Percentiles rank a stretch among this genome's conserved stretches.
These are phyloP conservation scores for Ictidomys tridecemlineatus DNA, from an alignment of 2,113 vertebrate genomes.

Conservation along the genomic window DNA sequence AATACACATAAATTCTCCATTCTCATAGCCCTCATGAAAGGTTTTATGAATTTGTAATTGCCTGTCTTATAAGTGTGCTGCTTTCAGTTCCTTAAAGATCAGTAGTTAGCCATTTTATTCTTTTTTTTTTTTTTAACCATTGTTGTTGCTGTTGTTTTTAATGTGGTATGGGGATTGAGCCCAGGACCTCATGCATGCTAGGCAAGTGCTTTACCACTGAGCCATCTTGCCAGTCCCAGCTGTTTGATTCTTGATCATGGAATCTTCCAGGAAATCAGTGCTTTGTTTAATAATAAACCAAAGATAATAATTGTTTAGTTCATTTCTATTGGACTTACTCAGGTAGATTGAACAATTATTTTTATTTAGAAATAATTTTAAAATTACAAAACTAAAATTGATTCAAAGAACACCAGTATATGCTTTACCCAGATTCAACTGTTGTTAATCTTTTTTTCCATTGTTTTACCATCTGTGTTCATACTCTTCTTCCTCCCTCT, in stretches of 20 bases:
- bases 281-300: slow-evolving; percentile 13
- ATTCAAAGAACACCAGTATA: background rate
- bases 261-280: slow-evolving; percentile 13
- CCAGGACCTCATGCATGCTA: too few species aligned
- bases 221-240: too few species aligned
- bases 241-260: slow-evolving; percentile 19
- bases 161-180: too few species aligned
- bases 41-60: background rate
- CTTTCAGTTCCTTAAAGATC: slow-evolving; percentile 43
- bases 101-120: background rate
- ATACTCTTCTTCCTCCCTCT: background rate
- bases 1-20: too few species aligned
- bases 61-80: background rate
- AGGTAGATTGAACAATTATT: background rate
- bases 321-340: slow-evolving; percentile 5
- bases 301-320: background rate
- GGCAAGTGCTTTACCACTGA: too few species aligned
- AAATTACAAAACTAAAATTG: slow-evolving; percentile 47
- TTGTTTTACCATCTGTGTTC: background rate
- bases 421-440: background rate
- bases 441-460: background rate
- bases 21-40: background rate
- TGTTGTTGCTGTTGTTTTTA: too few species aligned
- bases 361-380: slow-evolving; percentile 63
- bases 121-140: background rate